phyloP scores from a whole-genome alignment of 1,140 invertebrate genomes.

The Papilio polyxenes region DNA sequence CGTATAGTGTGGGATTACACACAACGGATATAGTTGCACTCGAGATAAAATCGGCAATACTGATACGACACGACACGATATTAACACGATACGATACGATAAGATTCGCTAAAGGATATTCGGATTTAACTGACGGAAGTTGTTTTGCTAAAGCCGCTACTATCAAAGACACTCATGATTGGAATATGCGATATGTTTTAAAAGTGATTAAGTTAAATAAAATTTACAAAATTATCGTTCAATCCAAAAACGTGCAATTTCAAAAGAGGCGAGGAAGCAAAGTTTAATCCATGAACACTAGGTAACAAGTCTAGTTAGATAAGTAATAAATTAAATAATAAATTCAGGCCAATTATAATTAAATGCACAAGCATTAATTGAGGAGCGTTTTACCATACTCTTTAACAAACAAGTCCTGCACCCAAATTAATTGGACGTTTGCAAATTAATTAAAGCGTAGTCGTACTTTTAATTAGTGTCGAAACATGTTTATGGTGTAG shows the following conservation, averaged over 20 bases:
- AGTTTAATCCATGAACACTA: too few relatives aligned
- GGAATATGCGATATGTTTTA: not conserved
- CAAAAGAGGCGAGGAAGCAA: too few relatives aligned
- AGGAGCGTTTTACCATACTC: not conserved
- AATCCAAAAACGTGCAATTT: too few relatives aligned
- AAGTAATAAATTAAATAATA: too few relatives aligned
- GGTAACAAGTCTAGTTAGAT: not conserved
- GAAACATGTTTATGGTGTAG: slow-evolving; percentile 1
- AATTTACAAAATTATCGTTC: too few relatives aligned
- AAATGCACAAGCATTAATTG: slow-evolving; percentile 12
- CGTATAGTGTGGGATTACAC: not conserved
- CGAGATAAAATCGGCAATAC: not conserved
- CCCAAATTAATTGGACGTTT: slow-evolving; percentile 22
- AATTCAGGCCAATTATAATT: not conserved
- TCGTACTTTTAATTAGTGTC: slow-evolving; percentile 6
- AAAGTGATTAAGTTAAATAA: not conserved
- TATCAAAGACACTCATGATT: not conserved
- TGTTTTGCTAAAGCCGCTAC: not conserved
- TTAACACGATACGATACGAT: not conserved
- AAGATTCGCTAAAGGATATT: not conserved
- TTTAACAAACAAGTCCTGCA: not conserved
- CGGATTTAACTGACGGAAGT: slow-evolving; percentile 7
- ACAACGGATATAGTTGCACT: slow-evolving; percentile 6
- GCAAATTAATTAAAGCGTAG: slow-evolving; percentile 21
- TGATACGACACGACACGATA: not conserved